Percentiles rank a stretch among this genome's conserved stretches.
These are phyloP conservation scores for Acleris cristana DNA, from an alignment of 2,888 invertebrate genomes.

Conservation along the genomic window DNA sequence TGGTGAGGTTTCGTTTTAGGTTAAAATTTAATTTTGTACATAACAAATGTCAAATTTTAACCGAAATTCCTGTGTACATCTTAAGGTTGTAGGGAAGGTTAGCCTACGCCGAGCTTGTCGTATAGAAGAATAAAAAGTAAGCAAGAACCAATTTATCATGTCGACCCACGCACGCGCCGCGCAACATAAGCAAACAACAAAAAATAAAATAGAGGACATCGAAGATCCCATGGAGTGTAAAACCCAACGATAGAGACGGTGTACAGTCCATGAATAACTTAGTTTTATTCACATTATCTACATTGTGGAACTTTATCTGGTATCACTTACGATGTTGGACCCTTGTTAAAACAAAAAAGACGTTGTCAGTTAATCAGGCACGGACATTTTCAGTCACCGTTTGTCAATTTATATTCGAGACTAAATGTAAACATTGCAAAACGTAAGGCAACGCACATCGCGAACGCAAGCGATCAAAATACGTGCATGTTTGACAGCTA, in stretches of 20 bases:
- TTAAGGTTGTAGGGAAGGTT: slow-evolving; percentile 67
- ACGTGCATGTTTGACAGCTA: slow-evolving; percentile 48
- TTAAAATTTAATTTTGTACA: no score
- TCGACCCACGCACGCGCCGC: slow-evolving; percentile 76
- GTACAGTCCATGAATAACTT: slow-evolving; percentile 78
- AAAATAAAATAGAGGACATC: slow-evolving; percentile 68
- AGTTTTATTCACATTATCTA: slow-evolving; percentile 83
- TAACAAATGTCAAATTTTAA: no score
- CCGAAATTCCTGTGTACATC: slow-evolving; percentile 48
- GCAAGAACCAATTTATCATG: slow-evolving; percentile 78
- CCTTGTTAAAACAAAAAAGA: slow-evolving; percentile 61
- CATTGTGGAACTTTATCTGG: slow-evolving; percentile 81
- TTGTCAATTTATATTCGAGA: slow-evolving; percentile 52
- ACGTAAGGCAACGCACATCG: slow-evolving; percentile 17
- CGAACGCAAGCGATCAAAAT: slow-evolving; percentile 31
- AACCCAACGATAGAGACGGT: slow-evolving; percentile 80
- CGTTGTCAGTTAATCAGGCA: slow-evolving; percentile 54
- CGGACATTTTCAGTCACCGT: slow-evolving; percentile 63
- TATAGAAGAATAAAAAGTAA: slow-evolving; percentile 69
- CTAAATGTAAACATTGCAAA: slow-evolving; percentile 10
- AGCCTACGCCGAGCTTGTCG: slow-evolving; percentile 73
- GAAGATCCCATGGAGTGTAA: slow-evolving; percentile 76
- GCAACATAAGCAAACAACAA: slow-evolving; percentile 74
- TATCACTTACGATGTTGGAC: slow-evolving; percentile 68
- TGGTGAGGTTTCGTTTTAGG: no score